Evolutionary conservation across 1,140 invertebrate genomes (phyloP), one percentile per base, ranked within the genome.

Genomic region (Megathymus violae): DNA sequence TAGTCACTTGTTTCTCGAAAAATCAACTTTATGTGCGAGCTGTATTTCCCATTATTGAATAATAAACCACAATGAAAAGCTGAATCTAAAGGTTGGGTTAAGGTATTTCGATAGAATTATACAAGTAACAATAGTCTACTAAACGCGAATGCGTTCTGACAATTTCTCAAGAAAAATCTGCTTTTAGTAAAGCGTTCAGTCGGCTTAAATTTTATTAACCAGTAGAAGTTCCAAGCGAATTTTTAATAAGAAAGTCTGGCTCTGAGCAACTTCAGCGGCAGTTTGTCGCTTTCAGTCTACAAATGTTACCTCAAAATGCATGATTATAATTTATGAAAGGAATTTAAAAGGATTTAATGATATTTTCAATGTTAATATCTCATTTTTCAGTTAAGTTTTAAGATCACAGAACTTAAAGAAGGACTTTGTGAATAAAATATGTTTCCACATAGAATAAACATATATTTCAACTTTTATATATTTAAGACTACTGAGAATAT

Each of bases 191-290:
- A 60, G 62, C 60, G 5, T n/a, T 22, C 19, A 62, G 59, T 54
- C 43, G 52, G 65, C 66, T 62, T 63, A 70, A 66, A 70, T 70
- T 70, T 64, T 46, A 66, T 70, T 70, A 70, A 58, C 22, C 48
- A 54, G 48, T 40, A 66, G 56, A 63, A 66, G 40, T 70, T 54
- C 17, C 41, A 36, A 62, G 60, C 52, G 54, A 70, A 66, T 66
- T 70, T 70, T 70, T 66, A 69, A 69, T 70, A 63, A 66, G 63
- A 52, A 63, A 69, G 59, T 62, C 58, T 11, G 17, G 50, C n/a
- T 52, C 19, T 17, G 58, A 50, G 48, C 56, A 70, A 70, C 54
- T 70, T 59, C 22, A 31, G 13, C 31, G 41, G 54, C 50, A 67
- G 64, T 46, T 50, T 56, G 50, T 54, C 43, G 64, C 43, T 38